These are phyloP conservation scores for Staurois parvus DNA, from an alignment of 2,797 vertebrate genomes.

Conservation along the genomic window DNA sequence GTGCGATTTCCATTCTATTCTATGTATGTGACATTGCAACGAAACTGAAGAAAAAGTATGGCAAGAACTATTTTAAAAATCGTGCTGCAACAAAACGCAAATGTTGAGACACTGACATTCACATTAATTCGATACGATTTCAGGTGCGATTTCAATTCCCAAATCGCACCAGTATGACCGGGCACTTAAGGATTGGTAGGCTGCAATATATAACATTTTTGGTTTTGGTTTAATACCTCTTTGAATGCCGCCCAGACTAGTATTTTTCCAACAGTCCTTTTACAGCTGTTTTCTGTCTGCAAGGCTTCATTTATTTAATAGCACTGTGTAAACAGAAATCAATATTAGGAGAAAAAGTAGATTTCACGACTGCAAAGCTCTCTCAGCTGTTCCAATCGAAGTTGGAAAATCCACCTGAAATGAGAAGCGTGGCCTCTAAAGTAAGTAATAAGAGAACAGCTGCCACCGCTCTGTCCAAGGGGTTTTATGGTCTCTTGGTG, in stretches of 20 bases:
- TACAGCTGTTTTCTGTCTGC: not conserved
- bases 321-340: conserved; percentile 13
- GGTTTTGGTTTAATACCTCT: no score
- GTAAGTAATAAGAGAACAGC: conserved; percentile 38
- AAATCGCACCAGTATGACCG: no score
- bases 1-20: no score
- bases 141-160: no score
- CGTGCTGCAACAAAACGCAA: no score
- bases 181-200: no score
- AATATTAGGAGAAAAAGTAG: not conserved
- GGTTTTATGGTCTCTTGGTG: conserved; percentile 69
- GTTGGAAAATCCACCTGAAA: conserved; percentile 1
- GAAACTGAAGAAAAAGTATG: no score
- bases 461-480: conserved; percentile 60
- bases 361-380: not conserved
- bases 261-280: not conserved
- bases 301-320: conserved; percentile 10
- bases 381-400: not conserved
- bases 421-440: not conserved
- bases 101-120: no score
- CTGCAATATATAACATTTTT: no score
- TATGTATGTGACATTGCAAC: no score
- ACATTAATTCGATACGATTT: no score
- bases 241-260: not conserved
- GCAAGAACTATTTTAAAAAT: no score